A percentile compares a stretch with the other conserved stretches of the same genome.
These are phyloP conservation scores for Salvator merianae DNA, from an alignment of 2,113 vertebrate species.

Conservation along the genomic window DNA sequence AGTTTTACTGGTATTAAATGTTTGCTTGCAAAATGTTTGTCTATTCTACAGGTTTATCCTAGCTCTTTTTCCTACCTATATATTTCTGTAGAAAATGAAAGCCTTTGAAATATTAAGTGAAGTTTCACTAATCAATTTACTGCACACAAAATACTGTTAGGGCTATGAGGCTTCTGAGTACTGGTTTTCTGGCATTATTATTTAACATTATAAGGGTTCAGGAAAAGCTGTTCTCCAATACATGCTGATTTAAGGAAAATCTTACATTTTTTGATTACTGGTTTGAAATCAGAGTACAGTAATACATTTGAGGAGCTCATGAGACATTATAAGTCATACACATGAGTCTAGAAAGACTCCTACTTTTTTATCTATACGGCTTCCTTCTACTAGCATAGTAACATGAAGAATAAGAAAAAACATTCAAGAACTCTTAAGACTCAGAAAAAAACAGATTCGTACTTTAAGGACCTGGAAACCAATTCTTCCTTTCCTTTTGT, in stretches of 20 bases:
- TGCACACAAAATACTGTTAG: not conserved
- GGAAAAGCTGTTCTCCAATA: not conserved
- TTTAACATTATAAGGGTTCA: not conserved
- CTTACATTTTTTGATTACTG: not conserved
- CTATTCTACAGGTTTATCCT: not conserved
- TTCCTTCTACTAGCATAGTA: no score
- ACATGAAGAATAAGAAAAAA: no score
- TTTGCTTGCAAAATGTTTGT: not conserved
- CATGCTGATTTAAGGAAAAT: not conserved
- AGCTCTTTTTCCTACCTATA: not conserved
- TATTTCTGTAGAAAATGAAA: no score
- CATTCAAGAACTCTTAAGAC: no score
- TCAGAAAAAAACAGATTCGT: not conserved
- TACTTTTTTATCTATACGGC: not conserved
- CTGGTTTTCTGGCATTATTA: not conserved
- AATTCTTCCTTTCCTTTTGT: not conserved
- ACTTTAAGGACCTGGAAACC: not conserved
- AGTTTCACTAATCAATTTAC: not conserved
- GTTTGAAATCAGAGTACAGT: not conserved
- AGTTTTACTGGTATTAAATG: not conserved
- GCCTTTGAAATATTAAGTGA: not conserved
- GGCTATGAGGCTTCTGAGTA: not conserved
- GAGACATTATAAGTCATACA: no score
- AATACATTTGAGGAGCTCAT: no score
- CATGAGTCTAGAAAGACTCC: not conserved